Evolutionary conservation across 2,888 invertebrate genomes (phyloP), one percentile per base, ranked within the genome.

Genomic region (Neoitamus cyanurus): DNA sequence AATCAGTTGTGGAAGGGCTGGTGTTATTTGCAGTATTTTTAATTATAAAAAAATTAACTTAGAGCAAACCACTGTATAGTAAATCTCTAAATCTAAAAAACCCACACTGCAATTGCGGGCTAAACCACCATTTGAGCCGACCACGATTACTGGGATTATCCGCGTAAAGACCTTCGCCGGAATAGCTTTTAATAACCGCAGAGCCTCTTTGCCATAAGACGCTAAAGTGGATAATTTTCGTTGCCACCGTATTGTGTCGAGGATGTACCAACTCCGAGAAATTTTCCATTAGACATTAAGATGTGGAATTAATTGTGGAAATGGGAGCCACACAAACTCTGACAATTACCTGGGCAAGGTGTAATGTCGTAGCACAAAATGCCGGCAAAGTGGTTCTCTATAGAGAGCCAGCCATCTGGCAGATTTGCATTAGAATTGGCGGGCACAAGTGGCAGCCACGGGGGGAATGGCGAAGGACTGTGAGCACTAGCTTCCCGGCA

Each of bases 401-500:
- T 69, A 82, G 69, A 69, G 69, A 36, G 68, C 48, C 82, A 82
- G 69, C 82, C 82, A 82, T 82, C 82, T 82, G 82, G 82, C 69
- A 20, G 82, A 82, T 82, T 82, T 82, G 82, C 82, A 82, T 82
- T 82, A 82, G 69, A 82, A 82, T 82, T 36, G 82, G 82, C 69
- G 68, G 82, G 82, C 30, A 34, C 58, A 20, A 58, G 20, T 58
- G 70, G 70, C 2, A 25, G 31, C n/a, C n/a, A 30, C 6, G 70
- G 70, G 68, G 25, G 7, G 70, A 25, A 15, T n/a, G 13, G 6
- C 75, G 37, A 37, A 13, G 58, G 20, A 25, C 58, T 9, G 9
- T 25, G 58, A 58, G 75, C 28, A 75, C 37, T 42, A 37, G 30
- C 34, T 31, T 80, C 31, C 15, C 31, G 37, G 69, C 82, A 69